Percentiles rank a stretch among this genome's conserved stretches.
Evolutionary conservation across 2,797 vertebrate genomes (phyloP).

Genomic region (Sebastes iracundus): DNA sequence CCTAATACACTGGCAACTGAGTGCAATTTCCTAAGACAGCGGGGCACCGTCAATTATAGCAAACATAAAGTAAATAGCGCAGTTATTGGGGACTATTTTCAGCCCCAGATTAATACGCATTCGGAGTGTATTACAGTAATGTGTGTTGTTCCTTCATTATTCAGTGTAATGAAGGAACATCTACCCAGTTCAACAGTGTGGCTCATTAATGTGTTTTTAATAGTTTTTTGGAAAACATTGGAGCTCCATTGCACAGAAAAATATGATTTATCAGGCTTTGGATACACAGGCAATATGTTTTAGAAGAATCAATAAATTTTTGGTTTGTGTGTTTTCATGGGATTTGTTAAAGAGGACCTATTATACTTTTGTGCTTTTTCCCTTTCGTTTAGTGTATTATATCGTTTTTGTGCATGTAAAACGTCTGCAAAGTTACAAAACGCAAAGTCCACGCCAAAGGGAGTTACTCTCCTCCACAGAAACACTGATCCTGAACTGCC

Average conservation of each 20-base stretch:
- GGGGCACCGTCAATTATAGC: neutral
- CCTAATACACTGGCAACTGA: neutral
- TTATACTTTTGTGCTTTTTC: no score
- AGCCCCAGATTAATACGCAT: neutral
- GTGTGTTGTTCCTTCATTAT: neutral
- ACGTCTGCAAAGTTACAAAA: no score
- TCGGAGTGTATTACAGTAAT: neutral
- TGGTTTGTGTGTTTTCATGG: neutral
- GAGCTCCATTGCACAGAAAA: neutral
- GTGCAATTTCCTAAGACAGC: neutral
- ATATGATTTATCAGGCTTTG: neutral
- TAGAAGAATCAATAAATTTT: neutral
- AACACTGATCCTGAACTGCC: no score
- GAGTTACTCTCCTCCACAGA: no score
- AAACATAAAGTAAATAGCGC: neutral
- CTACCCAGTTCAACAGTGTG: neutral
- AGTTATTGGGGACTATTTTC: neutral
- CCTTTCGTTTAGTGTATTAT: no score
- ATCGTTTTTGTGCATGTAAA: no score
- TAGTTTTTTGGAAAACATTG: neutral
- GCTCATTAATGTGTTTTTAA: slow-evolving; percentile 5
- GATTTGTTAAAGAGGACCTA: no score
- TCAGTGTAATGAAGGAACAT: neutral
- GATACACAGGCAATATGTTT: neutral
- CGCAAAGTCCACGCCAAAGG: no score